These are phyloP conservation scores for Drosophila rufa DNA, from an alignment of 1,140 invertebrate genomes.

Conservation along the genomic window DNA sequence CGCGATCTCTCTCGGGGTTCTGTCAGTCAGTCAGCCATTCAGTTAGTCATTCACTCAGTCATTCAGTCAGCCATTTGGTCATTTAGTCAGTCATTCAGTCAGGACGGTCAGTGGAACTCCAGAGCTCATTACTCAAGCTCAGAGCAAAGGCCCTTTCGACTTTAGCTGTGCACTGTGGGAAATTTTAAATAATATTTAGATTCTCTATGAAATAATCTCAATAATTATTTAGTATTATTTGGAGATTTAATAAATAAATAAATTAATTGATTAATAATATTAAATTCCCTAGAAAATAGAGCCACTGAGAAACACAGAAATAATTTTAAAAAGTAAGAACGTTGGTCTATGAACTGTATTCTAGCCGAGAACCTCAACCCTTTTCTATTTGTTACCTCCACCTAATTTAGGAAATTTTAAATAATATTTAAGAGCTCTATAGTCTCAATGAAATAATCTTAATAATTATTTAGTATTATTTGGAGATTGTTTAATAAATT, in stretches of 20 bases:
- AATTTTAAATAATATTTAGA: not conserved
- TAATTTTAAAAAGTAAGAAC: no score
- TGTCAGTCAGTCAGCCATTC: constrained; percentile 27
- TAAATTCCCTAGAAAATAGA: not conserved
- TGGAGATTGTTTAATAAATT: not conserved
- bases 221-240: not conserved
- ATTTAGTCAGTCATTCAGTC: constrained; percentile 37
- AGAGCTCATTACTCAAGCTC: constrained; percentile 74
- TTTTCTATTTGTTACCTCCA: no score
- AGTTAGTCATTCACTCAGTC: constrained; percentile 24
- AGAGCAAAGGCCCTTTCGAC: constrained; percentile 7
- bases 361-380: no score
- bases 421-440: not conserved
- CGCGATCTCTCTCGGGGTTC: constrained; percentile 25
- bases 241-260: not conserved
- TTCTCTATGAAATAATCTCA: accelerated
- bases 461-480: not conserved
- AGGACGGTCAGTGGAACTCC: constrained; percentile 41
- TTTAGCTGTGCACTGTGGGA: constrained; percentile 3
- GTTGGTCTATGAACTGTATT: no score
- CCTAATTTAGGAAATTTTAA: not conserved
- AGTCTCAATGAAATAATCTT: accelerated
- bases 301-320: not conserved
- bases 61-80: constrained; percentile 36
- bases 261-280: no score